A percentile compares a stretch with the other conserved stretches of the same genome.
Evolutionary conservation across 1,140 invertebrate species (phyloP).

Genomic region (Matsumurasca onukii): DNA sequence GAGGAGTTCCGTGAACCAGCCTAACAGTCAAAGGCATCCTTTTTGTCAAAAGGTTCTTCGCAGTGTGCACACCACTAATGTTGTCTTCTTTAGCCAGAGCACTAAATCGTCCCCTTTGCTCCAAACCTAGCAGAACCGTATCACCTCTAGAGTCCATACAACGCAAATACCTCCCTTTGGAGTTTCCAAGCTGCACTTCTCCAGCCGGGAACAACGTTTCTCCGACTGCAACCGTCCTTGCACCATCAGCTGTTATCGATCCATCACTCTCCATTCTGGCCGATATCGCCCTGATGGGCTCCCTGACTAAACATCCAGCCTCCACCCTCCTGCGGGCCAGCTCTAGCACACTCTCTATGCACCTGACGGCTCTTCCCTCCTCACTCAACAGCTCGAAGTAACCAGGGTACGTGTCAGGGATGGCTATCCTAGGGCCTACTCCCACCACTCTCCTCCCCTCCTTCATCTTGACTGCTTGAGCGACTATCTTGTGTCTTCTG

Average conservation of each 20-base stretch:
- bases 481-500: constrained; percentile 79
- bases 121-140: constrained; percentile 76
- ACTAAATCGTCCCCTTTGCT: constrained; percentile 87
- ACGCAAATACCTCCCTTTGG: constrained; percentile 70
- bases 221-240: constrained; percentile 62
- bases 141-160: constrained; percentile 85
- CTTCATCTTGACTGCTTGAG: constrained; percentile 89
- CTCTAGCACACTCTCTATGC: constrained; percentile 85
- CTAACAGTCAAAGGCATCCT: constrained; percentile 87
- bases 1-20: constrained; percentile 83
- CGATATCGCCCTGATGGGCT: constrained; percentile 79
- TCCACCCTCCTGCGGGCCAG: constrained; percentile 74
- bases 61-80: constrained; percentile 89
- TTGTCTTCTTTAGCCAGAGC: constrained; percentile 87
- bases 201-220: constrained; percentile 76
- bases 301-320: constrained; percentile 77
- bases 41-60: constrained; percentile 81
- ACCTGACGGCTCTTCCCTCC: constrained; percentile 84
- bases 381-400: constrained; percentile 94
- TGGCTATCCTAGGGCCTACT: constrained; percentile 79
- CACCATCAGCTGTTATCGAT: constrained; percentile 67
- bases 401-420: constrained; percentile 86
- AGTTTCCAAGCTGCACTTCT: constrained; percentile 58
- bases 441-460: constrained; percentile 75
- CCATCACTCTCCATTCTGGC: constrained; percentile 65